A percentile compares a stretch with the other conserved stretches of the same genome.
Evolutionary conservation across 2,888 invertebrate genomes (phyloP).

Genomic region (Ecliptopera silaceata): DNA sequence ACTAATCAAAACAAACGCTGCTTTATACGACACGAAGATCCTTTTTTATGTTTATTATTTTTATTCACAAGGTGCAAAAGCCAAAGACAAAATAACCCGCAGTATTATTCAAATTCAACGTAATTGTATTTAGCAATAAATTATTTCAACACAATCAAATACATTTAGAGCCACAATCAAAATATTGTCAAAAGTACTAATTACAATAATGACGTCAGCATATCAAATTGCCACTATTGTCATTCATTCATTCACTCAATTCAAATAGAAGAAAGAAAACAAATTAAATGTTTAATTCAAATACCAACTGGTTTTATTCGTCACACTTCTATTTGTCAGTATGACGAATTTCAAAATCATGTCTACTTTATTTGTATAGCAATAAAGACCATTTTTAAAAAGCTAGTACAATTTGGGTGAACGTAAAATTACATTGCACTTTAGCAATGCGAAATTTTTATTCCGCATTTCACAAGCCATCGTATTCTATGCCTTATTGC

Average conservation of each 20-base stretch:
- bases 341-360: conserved; percentile 5
- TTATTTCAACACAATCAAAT: conserved; percentile 13
- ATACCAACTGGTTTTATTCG: conserved; percentile 71
- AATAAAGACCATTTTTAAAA: conserved; percentile 3
- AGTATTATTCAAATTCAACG: conserved; percentile 1
- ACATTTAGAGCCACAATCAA: conserved; percentile 15
- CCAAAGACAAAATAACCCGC: background rate
- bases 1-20: background rate
- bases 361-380: background rate
- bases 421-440: conserved; percentile 18
- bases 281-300: conserved; percentile 80
- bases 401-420: background rate
- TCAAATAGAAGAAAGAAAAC: conserved; percentile 68
- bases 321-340: conserved; percentile 50
- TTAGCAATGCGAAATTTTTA: conserved; percentile 17
- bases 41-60: too few species aligned
- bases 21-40: background rate
- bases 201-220: conserved; percentile 69
- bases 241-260: conserved; percentile 61
- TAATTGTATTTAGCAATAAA: conserved; percentile 19
- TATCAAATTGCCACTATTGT: conserved; percentile 60
- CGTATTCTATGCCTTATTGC: conserved; percentile 3
- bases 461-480: background rate
- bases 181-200: conserved; percentile 41
- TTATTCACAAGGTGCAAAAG: background rate